Base-by-base conservation (phyloP, 2,113 vertebrate genomes). In the Holacanthus passer region DNA sequence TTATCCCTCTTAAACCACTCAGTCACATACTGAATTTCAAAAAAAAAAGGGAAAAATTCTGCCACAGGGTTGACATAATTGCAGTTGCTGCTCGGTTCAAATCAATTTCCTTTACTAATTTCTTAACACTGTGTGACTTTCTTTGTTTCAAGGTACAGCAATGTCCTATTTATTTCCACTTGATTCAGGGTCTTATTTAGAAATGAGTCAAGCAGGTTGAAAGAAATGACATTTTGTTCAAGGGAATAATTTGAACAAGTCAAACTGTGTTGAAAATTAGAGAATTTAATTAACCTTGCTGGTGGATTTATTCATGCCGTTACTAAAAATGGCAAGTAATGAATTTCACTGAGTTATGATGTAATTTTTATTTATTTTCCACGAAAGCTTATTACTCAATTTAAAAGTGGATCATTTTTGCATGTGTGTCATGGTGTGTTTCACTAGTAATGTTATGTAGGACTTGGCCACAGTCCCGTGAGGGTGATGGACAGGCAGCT, bases 401-500 rank as follows among this genome's bases (percentile, higher is more conserved):
- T 71, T 53, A n/a, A 45, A 59, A 72, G 52, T 24, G 29, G 67
- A 77, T 77, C 12, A 35, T 76, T 48, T 59, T 12, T 52, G 27
- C 41, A 17, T 72, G 14, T 24, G 32, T 83, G 56, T 83, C 17
- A 6, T 29, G 62, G 45, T 58, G 73, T 53, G 60, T 66, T 35
- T 52, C 48, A 47, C 6, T 47, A 9, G 73, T 50, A 70, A 81
- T 43, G 22, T 43, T 47, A 31, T 59, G 70, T 12, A 24, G 20
- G 29, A 58, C 41, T 80, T 85, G 79, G 79, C 87, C 9, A 0
- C 50, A 24, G 79, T 74, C 82, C 69, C 39, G 0, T 56, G 60
- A 83, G 14, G 73, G 77, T 81, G 77, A 87, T 14, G 27, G 68
- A 82, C 65, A 55, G 53, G 27, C 39, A 77, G 76, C 77, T 82